These are phyloP conservation scores for Oligia fasciuncula DNA, from an alignment of 2,888 invertebrate species.

Conservation along the genomic window DNA sequence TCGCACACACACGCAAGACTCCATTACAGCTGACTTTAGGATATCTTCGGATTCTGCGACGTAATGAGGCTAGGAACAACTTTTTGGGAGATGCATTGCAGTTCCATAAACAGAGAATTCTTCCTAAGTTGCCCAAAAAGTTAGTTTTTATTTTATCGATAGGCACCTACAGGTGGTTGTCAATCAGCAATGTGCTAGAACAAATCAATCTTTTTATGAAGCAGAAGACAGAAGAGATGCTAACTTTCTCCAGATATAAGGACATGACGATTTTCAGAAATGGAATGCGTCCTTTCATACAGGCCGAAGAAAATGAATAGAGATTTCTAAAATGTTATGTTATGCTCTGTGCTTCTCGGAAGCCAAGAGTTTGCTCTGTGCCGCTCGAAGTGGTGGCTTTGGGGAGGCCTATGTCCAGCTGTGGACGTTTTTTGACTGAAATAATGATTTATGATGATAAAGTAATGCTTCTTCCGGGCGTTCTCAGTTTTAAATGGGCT, in stretches of 20 bases:
- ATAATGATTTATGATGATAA: no score
- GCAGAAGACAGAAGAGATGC: background rate
- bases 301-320: background rate
- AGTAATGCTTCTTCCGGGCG: no score
- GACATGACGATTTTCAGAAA: background rate
- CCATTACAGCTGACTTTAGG: conserved; percentile 15
- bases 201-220: background rate
- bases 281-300: background rate
- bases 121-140: background rate
- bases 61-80: background rate
- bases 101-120: background rate
- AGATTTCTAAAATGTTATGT: background rate
- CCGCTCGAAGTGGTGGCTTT: no score
- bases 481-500: background rate
- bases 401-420: no score
- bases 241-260: background rate
- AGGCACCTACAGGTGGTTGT: no score
- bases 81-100: no score
- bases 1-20: conserved; percentile 39
- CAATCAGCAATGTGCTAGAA: background rate
- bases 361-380: no score
- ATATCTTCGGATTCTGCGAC: background rate
- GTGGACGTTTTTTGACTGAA: no score
- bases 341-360: no score
- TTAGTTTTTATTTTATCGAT: background rate